Evolutionary conservation across 2,888 invertebrate genomes (phyloP).

Genomic region (Xanthia togata): DNA sequence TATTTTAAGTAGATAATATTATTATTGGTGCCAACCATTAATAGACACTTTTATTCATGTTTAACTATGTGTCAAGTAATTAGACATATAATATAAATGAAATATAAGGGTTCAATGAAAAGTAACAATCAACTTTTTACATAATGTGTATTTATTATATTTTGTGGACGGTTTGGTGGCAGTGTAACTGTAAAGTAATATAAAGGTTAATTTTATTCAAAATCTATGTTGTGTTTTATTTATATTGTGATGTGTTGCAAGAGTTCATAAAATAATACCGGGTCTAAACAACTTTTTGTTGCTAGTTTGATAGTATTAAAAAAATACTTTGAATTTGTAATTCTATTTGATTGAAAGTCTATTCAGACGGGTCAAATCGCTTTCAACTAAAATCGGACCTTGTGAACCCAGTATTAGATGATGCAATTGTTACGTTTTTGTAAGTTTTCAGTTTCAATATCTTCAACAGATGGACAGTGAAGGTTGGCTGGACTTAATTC

Average conservation of each 20-base stretch:
- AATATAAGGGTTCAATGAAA: conserved; percentile 29
- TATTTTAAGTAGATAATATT: background rate
- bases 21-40: conserved; percentile 15
- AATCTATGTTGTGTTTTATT: conserved; percentile 42
- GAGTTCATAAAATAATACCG: background rate
- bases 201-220: conserved; percentile 45
- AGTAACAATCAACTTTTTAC: conserved; percentile 42
- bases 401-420: background rate
- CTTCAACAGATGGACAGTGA: conserved; percentile 80
- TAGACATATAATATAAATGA: conserved; percentile 31
- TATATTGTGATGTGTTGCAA: conserved; percentile 3
- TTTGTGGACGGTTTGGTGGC: conserved; percentile 52
- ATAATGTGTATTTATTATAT: conserved; percentile 29
- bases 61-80: conserved; percentile 18
- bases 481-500: conserved; percentile 77
- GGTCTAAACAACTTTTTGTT: no score
- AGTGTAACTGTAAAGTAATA: conserved; percentile 56
- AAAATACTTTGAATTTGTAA: no score
- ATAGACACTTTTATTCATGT: conserved; percentile 12
- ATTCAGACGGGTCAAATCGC: no score
- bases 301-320: no score
- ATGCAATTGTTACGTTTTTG: background rate
- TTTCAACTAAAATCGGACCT: no score
- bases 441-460: conserved; percentile 43
- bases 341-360: no score